These are phyloP conservation scores for Apocheima hispidaria DNA, from an alignment of 2,888 invertebrate species.

Conservation along the genomic window DNA sequence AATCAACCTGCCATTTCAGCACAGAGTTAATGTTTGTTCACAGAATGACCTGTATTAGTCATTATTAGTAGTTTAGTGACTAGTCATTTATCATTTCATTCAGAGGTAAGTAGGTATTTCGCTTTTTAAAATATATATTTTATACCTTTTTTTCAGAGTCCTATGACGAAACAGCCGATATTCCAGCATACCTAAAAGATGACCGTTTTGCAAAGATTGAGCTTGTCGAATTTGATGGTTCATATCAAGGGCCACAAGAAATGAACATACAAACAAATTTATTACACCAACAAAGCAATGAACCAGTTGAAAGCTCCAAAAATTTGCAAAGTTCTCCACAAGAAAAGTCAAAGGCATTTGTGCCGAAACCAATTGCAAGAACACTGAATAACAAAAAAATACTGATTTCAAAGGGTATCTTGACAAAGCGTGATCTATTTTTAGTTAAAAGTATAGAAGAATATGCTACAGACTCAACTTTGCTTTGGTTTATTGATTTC, in stretches of 20 bases:
- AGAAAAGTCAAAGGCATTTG: not conserved
- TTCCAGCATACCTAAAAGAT: conserved; percentile 62
- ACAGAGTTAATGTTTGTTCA: no score
- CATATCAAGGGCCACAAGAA: conserved; percentile 13
- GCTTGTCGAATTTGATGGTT: conserved; percentile 32
- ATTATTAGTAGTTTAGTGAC: not conserved
- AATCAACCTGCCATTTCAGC: no score
- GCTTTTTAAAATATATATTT: no score
- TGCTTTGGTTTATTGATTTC: conserved; percentile 58
- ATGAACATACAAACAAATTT: not conserved
- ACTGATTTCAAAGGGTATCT: conserved; percentile 34
- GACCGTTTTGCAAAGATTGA: conserved; percentile 49
- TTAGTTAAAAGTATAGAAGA: conserved; percentile 58
- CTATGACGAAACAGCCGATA: conserved; percentile 52
- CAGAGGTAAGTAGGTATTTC: no score
- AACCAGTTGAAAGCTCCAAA: not conserved
- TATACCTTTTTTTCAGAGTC: conserved; percentile 49
- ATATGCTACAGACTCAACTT: conserved; percentile 45
- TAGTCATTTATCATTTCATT: no score
- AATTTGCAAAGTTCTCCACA: not conserved
- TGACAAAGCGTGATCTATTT: conserved; percentile 55
- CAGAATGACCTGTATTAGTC: no score
- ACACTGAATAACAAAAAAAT: conserved; percentile 18
- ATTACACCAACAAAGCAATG: not conserved
- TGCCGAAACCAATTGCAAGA: not conserved